Evolutionary conservation across 2,797 vertebrate genomes (phyloP).

Genomic region (Mormyrus hasselquistii): DNA sequence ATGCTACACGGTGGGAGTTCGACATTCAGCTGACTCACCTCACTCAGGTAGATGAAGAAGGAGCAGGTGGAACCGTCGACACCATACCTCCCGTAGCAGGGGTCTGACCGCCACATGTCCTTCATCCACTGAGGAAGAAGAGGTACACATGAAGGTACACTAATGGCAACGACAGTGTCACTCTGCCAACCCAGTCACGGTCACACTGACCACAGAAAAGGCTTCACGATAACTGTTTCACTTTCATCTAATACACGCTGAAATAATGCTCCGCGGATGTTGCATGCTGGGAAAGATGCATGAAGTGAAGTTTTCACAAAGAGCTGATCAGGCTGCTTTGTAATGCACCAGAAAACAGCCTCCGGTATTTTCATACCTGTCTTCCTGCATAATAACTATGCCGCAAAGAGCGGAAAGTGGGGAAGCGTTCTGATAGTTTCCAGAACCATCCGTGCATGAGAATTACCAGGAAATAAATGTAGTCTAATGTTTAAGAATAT

Average conservation of each 20-base stretch:
- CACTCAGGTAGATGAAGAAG: slow-evolving; percentile 98
- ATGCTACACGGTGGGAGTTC: neutral
- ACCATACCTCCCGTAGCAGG: slow-evolving; percentile 88
- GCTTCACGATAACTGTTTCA: neutral
- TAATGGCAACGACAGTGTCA: neutral
- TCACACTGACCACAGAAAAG: neutral
- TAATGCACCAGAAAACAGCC: neutral
- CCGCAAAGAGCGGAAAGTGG: neutral
- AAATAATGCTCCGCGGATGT: neutral
- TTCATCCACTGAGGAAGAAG: slow-evolving; percentile 86
- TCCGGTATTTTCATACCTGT: neutral
- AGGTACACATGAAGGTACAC: neutral
- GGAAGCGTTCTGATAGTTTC: neutral
- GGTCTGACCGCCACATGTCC: slow-evolving; percentile 96
- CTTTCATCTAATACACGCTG: neutral
- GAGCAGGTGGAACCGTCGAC: slow-evolving; percentile 96
- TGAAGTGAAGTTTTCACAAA: neutral
- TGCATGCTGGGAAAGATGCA: neutral
- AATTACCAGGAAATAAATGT: neutral
- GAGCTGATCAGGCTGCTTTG: neutral
- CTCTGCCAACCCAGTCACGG: neutral
- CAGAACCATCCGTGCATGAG: neutral
- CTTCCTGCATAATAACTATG: neutral
- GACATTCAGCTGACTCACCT: slow-evolving; percentile 66
- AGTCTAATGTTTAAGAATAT: neutral